phyloP scores from a whole-genome alignment of 2,113 vertebrate species.

The Hoplias malabaricus region DNA sequence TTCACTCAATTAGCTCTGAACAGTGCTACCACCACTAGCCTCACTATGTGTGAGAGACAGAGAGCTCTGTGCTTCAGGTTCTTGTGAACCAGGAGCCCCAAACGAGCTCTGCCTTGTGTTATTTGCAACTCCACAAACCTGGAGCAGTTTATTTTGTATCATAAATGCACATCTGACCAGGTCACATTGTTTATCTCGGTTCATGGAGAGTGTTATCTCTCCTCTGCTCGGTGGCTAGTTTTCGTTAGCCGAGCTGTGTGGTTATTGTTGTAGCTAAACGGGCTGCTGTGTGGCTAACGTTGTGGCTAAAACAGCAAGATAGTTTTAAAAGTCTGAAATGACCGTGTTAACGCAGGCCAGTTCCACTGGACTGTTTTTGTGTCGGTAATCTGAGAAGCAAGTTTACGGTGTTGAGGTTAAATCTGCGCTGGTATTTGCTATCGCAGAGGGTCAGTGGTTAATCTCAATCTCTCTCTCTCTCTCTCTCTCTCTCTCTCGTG shows the following conservation, averaged over 20 bases:
- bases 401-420: background rate
- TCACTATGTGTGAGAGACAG: too few relatives aligned
- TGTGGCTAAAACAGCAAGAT: background rate
- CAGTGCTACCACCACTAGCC: background rate
- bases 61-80: background rate
- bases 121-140: background rate
- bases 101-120: background rate
- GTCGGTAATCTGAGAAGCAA: background rate
- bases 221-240: conserved; percentile 46
- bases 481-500: background rate
- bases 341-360: too few relatives aligned
- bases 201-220: background rate
- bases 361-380: background rate
- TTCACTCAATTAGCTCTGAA: background rate
- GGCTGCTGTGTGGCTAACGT: background rate
- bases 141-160: background rate
- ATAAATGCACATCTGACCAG: background rate
- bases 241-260: conserved; percentile 33
- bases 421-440: background rate
- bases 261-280: conserved; percentile 1
- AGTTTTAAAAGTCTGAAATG: background rate
- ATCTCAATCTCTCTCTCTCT: background rate
- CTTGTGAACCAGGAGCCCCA: too few relatives aligned
- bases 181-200: background rate
- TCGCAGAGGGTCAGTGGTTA: background rate